phyloP scores from a whole-genome alignment of 2,888 invertebrate genomes.

The Rhagonycha lutea region DNA sequence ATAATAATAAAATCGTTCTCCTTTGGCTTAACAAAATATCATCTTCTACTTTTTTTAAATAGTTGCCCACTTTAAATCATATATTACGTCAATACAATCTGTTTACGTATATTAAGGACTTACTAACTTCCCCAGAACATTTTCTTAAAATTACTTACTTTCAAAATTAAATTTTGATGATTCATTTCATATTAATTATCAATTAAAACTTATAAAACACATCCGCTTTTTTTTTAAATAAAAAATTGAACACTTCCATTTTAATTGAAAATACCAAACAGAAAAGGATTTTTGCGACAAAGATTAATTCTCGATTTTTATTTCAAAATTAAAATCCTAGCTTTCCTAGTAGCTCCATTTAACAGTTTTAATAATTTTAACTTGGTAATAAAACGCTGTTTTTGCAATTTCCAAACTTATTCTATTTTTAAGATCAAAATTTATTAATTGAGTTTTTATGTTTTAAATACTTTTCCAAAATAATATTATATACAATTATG shows the following conservation, averaged over 20 bases:
- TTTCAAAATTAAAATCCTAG: background rate
- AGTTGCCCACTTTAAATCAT: background rate
- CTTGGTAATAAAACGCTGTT: background rate
- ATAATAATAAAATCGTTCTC: conserved; percentile 31
- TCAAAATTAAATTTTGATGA: background rate
- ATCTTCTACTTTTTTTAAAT: conserved; percentile 1
- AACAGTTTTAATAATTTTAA: background rate
- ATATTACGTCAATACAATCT: background rate
- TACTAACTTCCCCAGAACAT: background rate
- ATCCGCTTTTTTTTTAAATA: background rate
- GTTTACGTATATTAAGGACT: background rate
- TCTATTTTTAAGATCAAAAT: background rate
- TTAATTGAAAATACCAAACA: background rate
- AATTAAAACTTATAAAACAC: background rate
- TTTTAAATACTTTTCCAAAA: background rate
- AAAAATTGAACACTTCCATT: background rate
- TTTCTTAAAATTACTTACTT: background rate
- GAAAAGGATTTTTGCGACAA: background rate
- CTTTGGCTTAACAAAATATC: background rate
- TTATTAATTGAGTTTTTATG: background rate
- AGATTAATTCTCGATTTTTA: background rate
- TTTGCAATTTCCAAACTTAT: background rate
- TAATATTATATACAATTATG: background rate
- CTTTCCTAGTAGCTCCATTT: background rate
- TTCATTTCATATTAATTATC: background rate